Conservation (phyloP, 2,797 vertebrate species). For the Pangasius krempfi region DNA sequence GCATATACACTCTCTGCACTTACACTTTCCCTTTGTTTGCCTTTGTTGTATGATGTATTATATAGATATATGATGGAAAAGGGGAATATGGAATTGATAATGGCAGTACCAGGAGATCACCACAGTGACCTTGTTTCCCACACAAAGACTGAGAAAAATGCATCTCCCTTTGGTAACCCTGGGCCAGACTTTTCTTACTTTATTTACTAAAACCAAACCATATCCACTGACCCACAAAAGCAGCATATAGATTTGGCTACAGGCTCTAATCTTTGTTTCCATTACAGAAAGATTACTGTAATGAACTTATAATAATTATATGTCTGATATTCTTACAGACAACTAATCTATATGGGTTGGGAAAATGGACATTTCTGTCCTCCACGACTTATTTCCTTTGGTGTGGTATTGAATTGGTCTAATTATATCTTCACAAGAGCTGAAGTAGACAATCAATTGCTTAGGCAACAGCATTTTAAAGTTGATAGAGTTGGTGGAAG, state of each 20-base stretch:
- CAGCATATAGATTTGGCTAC: background rate
- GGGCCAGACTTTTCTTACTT: background rate
- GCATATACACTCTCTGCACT: too few relatives aligned
- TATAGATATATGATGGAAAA: background rate
- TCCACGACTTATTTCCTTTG: background rate
- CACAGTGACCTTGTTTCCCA: background rate
- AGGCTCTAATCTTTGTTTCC: background rate
- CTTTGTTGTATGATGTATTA: background rate
- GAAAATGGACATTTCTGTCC: conserved; percentile 1
- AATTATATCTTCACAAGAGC: conserved; percentile 48
- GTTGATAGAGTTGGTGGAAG: conserved; percentile 32
- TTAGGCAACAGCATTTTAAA: conserved; percentile 19
- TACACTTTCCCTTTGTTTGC: too few relatives aligned
- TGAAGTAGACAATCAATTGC: conserved; percentile 42
- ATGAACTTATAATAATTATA: background rate
- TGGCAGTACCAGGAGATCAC: background rate
- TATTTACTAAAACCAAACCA: background rate
- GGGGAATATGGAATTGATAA: background rate
- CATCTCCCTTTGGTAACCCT: background rate
- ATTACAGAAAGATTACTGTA: background rate
- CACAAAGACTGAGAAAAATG: background rate
- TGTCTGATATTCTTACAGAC: background rate
- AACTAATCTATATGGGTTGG: background rate
- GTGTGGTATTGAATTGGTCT: conserved; percentile 22
- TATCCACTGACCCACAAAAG: background rate